Evolutionary conservation across 1,140 invertebrate genomes (phyloP), one percentile per base, ranked within the genome.

Genomic region (Anoplophora glabripennis): DNA sequence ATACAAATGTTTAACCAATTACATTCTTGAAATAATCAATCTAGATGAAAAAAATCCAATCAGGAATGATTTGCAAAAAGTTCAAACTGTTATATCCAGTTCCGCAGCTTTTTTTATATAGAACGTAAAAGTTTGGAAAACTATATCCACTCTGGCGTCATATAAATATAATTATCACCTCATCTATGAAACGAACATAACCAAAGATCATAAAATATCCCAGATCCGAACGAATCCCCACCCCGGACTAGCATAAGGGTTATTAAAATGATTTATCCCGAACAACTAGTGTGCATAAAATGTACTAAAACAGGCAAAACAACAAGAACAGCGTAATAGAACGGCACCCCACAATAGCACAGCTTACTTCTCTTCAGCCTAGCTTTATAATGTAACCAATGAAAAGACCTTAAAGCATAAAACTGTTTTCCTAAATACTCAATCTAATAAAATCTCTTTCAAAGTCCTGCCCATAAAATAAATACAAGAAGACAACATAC

Each of bases 391-490:
- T 63, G 63, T 70, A 70, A 70, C 68, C 66, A 70, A 68, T 70
- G 64, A 65, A 67, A 70, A 67, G 63, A 70, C 64, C 60, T 64
- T 62, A 63, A 59, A 64, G 61, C 66, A 68, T 68, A 70, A 73
- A 72, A 72, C 70, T 68, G 65, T 69, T 71, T 67, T 69, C 72
- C 66, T 71, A 72, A 69, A 72, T 64, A 72, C 61, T 69, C 69
- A 68, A 73, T 72, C 70, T 69, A 71, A 71, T 69, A 71, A 72
- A 73, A 72, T 72, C 70, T 66, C 61, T 64, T 63, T 56, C 52
- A 37, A 67, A 66, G 70, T 59, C 70, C 70, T 60, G 67, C 72
- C 72, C 72, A 72, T 72, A 70, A 72, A 73, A 73, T 72, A 71
- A 72, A 68, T 62, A 67, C 60, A 69, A 61, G 63, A 59, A 63